Conservation (phyloP, 30 jellyfish, hydroid and myxozoan genomes). For the Aurelia coerulea region DNA sequence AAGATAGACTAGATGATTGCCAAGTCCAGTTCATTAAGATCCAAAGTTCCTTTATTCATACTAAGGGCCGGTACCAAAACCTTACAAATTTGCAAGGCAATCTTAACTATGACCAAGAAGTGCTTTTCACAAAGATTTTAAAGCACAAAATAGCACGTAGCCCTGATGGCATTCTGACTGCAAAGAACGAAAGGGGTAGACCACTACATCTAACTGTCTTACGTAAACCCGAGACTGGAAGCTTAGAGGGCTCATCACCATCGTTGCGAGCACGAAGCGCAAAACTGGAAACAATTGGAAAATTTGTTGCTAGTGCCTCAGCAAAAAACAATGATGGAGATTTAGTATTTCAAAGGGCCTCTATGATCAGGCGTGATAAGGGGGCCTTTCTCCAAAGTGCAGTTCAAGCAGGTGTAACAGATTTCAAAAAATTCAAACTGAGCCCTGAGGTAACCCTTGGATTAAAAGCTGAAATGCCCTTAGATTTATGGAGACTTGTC, state of each 20-base stretch:
- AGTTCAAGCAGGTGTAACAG: no score
- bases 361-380: conserved; percentile 1
- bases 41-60: no score
- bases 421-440: not conserved
- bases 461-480: conserved; percentile 5
- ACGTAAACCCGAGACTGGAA: conserved; percentile 2
- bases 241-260: not conserved
- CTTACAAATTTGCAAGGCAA: no score
- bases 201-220: conserved; percentile 8
- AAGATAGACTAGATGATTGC: conserved; percentile 9
- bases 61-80: no score
- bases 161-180: not conserved
- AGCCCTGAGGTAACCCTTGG: not conserved
- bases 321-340: not conserved
- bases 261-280: conserved; percentile 14
- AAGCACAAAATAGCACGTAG: not conserved
- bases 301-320: not conserved
- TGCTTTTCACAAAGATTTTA: no score
- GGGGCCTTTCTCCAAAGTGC: not conserved
- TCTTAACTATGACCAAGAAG: no score
- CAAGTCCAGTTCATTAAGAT: not conserved
- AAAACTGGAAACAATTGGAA: not conserved
- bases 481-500: conserved; percentile 9
- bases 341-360: not conserved
- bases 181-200: conserved; percentile 14